A percentile compares a stretch with the other conserved stretches of the same genome.
phyloP scores from a whole-genome alignment of 1,140 invertebrate genomes.

The Panagrolaimus sp. region DNA sequence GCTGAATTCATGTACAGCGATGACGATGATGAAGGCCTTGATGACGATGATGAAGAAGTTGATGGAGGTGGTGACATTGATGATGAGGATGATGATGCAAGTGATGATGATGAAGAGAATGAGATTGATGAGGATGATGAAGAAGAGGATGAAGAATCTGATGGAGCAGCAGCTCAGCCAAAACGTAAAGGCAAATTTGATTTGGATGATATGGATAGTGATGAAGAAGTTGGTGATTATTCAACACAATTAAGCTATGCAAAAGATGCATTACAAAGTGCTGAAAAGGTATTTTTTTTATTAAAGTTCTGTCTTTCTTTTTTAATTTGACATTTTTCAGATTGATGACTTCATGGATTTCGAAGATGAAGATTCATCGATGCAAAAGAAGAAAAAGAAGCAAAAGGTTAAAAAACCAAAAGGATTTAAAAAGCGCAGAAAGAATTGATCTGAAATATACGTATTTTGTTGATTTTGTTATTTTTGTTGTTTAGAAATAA shows the following conservation, averaged over 20 bases:
- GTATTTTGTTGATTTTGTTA: too few species aligned
- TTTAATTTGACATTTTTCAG: background rate
- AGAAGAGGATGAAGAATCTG: slow-evolving; percentile 24
- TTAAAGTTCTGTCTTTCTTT: too few species aligned
- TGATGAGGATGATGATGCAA: slow-evolving; percentile 35
- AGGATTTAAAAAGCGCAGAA: slow-evolving; percentile 4
- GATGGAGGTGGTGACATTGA: slow-evolving; percentile 60
- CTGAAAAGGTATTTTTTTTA: background rate
- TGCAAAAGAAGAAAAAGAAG: background rate
- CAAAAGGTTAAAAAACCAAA: slow-evolving; percentile 1
- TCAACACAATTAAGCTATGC: background rate
- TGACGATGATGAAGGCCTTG: slow-evolving; percentile 58
- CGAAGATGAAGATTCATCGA: background rate
- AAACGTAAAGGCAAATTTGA: slow-evolving; percentile 1
- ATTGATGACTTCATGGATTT: slow-evolving; percentile 13
- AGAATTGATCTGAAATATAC: too few species aligned
- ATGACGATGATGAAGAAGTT: slow-evolving; percentile 61
- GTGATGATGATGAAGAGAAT: background rate
- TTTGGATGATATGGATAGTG: slow-evolving; percentile 9
- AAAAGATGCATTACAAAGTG: background rate
- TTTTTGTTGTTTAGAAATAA: too few species aligned
- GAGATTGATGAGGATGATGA: slow-evolving; percentile 24
- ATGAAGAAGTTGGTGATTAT: background rate
- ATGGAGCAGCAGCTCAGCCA: background rate
- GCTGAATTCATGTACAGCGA: slow-evolving; percentile 43